Conservation (phyloP, 2,113 vertebrate genomes). For the Pseudorectes ferrugineus region DNA sequence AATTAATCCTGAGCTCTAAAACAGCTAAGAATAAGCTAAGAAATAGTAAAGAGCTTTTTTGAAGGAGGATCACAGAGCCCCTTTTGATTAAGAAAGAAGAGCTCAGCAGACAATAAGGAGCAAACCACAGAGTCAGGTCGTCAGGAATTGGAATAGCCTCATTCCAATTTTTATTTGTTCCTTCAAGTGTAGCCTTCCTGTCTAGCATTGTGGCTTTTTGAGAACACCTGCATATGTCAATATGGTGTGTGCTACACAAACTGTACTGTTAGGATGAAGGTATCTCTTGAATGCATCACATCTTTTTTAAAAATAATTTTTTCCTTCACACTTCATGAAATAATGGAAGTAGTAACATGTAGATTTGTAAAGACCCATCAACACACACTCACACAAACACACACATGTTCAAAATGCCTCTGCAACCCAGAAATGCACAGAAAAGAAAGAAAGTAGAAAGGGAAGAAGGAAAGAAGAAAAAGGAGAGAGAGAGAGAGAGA, state of each 20-base stretch:
- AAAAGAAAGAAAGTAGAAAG: too few relatives aligned
- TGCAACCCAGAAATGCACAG: background rate
- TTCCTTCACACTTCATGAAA: background rate
- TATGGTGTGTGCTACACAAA: background rate
- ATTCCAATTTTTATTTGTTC: background rate
- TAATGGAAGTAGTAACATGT: background rate
- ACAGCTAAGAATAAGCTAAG: background rate
- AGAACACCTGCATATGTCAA: background rate
- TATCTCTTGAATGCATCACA: background rate
- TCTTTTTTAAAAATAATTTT: background rate
- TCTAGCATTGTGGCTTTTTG: background rate
- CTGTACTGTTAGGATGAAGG: background rate
- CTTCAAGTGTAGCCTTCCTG: background rate
- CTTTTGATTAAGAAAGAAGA: background rate
- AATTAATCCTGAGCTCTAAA: background rate
- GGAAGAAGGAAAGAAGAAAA: background rate
- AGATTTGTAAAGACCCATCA: background rate
- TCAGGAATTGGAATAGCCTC: background rate
- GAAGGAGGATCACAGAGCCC: background rate
- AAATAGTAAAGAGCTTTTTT: background rate
- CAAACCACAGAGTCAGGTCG: background rate
- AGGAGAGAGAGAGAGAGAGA: too few relatives aligned
- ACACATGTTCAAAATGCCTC: background rate
- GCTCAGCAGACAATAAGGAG: background rate
- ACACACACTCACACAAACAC: background rate